These are phyloP conservation scores for Eidolon helvum DNA, from an alignment of 2,113 vertebrate species.

Conservation along the genomic window DNA sequence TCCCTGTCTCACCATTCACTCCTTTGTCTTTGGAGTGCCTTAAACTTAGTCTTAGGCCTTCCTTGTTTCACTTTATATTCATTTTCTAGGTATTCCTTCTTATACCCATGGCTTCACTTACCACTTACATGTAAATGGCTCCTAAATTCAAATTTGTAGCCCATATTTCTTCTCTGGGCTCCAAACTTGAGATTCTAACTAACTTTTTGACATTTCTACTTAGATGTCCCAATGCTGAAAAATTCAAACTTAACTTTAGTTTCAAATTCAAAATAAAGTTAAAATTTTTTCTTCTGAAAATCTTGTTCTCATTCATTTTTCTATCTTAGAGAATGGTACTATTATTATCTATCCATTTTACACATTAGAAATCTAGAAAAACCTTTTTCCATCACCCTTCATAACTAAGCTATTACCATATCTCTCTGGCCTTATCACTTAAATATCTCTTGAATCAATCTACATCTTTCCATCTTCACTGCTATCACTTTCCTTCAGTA, in stretches of 20 bases:
- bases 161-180: not conserved
- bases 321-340: not conserved
- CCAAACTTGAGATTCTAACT: not conserved
- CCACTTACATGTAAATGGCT: not conserved
- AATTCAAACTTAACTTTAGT: not conserved
- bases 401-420: not conserved
- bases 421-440: not conserved
- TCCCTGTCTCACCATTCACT: not conserved
- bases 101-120: not conserved
- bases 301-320: not conserved
- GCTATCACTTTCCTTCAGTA: not conserved
- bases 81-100: not conserved
- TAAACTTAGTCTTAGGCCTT: not conserved
- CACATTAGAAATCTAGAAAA: not conserved
- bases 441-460: not conserved
- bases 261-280: not conserved
- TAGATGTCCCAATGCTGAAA: not conserved
- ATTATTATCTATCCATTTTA: not conserved
- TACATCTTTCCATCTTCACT: not conserved
- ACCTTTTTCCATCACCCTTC: not conserved
- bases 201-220: not conserved
- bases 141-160: not conserved
- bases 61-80: not conserved
- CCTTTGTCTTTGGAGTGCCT: not conserved
- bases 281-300: not conserved